These are phyloP conservation scores for Dicyrtomina minuta DNA, from an alignment of 2,888 invertebrate genomes.

Conservation along the genomic window DNA sequence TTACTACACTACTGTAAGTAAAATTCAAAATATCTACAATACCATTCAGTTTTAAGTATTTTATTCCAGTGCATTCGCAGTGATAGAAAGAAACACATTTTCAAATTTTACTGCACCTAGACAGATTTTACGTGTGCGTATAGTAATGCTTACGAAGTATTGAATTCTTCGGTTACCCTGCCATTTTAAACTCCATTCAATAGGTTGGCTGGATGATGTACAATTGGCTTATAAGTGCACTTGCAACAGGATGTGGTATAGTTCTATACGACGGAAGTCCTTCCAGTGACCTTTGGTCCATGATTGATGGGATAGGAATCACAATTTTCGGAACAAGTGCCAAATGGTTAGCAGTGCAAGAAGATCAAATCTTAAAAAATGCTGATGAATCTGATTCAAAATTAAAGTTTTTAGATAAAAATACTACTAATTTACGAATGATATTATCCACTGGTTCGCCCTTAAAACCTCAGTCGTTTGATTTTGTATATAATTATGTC, in stretches of 20 bases:
- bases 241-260: constrained; percentile 58
- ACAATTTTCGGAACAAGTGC: constrained; percentile 62
- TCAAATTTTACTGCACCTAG: not conserved
- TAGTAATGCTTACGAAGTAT: not conserved
- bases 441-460: constrained; percentile 62
- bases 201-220: constrained; percentile 66
- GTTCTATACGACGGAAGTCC: constrained; percentile 64
- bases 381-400: constrained; percentile 40
- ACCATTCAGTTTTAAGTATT: too few species aligned
- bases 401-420: constrained; percentile 54
- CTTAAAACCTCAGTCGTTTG: constrained; percentile 60
- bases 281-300: constrained; percentile 59
- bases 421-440: constrained; percentile 58
- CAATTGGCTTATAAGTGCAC: constrained; percentile 61
- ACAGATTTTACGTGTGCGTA: not conserved
- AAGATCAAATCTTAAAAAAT: constrained; percentile 57
- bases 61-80: too few species aligned
- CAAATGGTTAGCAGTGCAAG: constrained; percentile 61
- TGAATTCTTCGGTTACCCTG: not conserved
- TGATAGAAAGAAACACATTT: too few species aligned
- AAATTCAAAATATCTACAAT: not conserved
- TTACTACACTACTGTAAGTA: constrained; percentile 62
- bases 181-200: not conserved
- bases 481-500: constrained; percentile 61
- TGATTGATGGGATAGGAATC: constrained; percentile 59